These are phyloP conservation scores for Melipona quadrifasciata DNA, from an alignment of 1,140 invertebrate species.

Conservation along the genomic window DNA sequence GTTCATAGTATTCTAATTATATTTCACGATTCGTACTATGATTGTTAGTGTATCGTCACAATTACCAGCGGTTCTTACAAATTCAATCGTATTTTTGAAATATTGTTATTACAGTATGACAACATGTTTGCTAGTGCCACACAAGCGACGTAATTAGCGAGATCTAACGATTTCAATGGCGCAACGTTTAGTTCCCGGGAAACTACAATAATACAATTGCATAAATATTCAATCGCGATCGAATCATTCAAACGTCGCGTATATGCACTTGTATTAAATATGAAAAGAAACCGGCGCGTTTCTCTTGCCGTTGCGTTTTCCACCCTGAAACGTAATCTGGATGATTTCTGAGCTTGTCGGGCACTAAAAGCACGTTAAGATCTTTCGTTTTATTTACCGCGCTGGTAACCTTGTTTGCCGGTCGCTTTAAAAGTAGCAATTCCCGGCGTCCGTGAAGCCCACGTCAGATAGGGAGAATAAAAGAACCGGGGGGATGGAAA, in stretches of 20 bases:
- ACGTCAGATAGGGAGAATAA: not conserved
- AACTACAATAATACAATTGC: not conserved
- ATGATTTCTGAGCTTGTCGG: not conserved
- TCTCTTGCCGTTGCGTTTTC: not conserved
- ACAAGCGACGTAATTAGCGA: too few species aligned
- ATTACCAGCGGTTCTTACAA: not conserved
- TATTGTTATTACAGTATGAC: not conserved
- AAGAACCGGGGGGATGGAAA: not conserved
- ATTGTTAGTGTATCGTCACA: too few species aligned
- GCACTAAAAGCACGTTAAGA: conserved; percentile 7
- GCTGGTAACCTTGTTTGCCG: conserved; percentile 32
- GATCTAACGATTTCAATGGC: not conserved
- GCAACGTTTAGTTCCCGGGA: not conserved
- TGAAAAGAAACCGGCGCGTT: not conserved
- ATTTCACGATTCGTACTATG: too few species aligned
- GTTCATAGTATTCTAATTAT: not conserved
- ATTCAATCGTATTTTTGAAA: not conserved
- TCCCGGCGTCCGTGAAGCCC: conserved; percentile 1
- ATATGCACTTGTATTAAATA: not conserved
- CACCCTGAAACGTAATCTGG: not conserved
- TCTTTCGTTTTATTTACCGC: conserved; percentile 31
- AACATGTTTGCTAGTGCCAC: not conserved
- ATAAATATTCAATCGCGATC: not conserved
- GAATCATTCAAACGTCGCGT: not conserved
- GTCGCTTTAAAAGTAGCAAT: conserved; percentile 1